Base-by-base conservation (phyloP, 1,140 invertebrate genomes). In the Drosophila rhopaloa region DNA sequence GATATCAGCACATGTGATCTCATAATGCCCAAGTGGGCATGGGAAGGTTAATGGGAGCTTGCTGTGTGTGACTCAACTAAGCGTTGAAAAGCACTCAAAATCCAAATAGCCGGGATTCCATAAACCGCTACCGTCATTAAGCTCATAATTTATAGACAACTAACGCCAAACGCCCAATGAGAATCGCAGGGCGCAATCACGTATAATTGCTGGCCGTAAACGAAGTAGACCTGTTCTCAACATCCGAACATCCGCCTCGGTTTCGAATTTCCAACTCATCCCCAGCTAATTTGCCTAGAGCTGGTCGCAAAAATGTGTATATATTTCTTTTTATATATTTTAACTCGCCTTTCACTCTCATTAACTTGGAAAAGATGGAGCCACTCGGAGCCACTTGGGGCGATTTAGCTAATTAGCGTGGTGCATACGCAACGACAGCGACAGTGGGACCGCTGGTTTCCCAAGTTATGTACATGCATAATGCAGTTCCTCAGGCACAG, bases 281-380 rank as follows among this genome's bases (percentile, higher is more conserved):
- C 13, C 32, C 44, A 7, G 29, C 35, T 67, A 38, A 71, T 72
- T 57, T 58, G 50, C 53, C 29, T 68, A 43, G 35, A 40, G 37
- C 8, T 16, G n/a, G 2, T 11, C 11, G 40, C 41, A 37, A 58
- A 59, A 32, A 24, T 65, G 38, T 51, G 27, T 37, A 68, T 56
- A 13, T 48, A 9, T 37, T 40, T 29, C 48, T 63, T 40, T 60
- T 14, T 71, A 48, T 48, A 41, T 71, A 70, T 66, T 76, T 76
- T 29, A 66, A 66, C 51, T 73, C 62, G 82, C 82, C 83, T 88
- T 86, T 86, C 82, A 88, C 82, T 88, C 82, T 85, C 82, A 76
- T 85, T 85, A 75, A 61, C 46, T 55, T 58, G 61, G 57, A 43
- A 76, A 61, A 71, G 59, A 48, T 62, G 63, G 44, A 60, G 63